Base-by-base conservation (phyloP, 2,888 invertebrate species). In the Perdita meconis region DNA sequence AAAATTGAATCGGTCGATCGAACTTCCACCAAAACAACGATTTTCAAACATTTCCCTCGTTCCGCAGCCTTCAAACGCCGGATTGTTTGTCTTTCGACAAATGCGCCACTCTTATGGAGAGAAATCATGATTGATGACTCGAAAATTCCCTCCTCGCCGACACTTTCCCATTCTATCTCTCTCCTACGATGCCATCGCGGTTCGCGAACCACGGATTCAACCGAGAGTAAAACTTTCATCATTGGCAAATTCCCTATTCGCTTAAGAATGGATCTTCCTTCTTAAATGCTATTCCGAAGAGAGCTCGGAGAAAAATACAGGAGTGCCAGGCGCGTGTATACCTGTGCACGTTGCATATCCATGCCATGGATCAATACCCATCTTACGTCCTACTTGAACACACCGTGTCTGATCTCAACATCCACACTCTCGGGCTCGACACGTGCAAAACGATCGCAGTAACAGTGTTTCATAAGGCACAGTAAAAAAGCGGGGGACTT, bases 291-390 rank as follows among this genome's bases (percentile, higher is more conserved):
- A 71, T 63, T 78, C n/a, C 4, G 65, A 68, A 26, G 50, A 71
- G 61, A 56, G 63, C 59, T 77, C 38, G 67, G n/a, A 77, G 77
- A 78, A 78, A 71, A 78, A 77, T 66, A 77, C 53, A 59, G 66
- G 64, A 67, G 64, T 68, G 68, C 40, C 64, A 34, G n/a, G 42
- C 42, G 60, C 61, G 56, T 67, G 50, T 51, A 24, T 66, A 66
- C 34, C 4, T 12, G 26, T 40, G 42, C 57, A 78, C 66, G 10
- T 59, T 61, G 70, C 64, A 74, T 78, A 65, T 67, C 53, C 64
- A 63, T 13, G 26, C 40, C 47, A 13, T 42, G 75, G 80, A 80
- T 80, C 80, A 80, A 80, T 80, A 80, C 79, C 59, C 60, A 70
- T 79, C 80, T 79, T 74, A 80, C 44, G 59, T 67, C 66, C 60